Evolutionary conservation across 2,888 invertebrate species (phyloP).

Genomic region (Lordiphosa fenestrarum): DNA sequence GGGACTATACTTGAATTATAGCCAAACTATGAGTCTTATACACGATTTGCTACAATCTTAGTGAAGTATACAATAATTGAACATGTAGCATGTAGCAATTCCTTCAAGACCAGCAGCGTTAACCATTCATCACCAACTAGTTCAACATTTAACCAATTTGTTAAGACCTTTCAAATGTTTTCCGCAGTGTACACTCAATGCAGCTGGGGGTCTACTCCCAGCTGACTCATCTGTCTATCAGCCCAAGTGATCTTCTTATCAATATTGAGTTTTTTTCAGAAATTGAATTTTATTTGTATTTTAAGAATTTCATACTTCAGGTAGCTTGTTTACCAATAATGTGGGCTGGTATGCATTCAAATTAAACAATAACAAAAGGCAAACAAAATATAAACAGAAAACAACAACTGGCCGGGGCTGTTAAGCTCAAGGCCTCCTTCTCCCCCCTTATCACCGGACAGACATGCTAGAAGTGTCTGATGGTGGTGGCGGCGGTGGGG

Average conservation of each 20-base stretch:
- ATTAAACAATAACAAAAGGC: constrained; percentile 46
- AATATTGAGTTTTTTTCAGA: constrained; percentile 23
- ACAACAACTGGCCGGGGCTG: constrained; percentile 21
- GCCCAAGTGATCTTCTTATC: constrained; percentile 6
- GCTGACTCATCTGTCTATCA: constrained; percentile 4
- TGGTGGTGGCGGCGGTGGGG: constrained; percentile 7
- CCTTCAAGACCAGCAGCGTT: no score
- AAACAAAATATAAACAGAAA: constrained; percentile 35
- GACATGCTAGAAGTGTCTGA: constrained; percentile 21
- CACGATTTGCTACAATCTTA: no score
- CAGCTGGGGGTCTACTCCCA: neutral
- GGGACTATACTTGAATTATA: no score
- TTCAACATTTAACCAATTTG: no score
- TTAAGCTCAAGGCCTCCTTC: constrained; percentile 27
- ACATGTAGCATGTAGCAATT: no score
- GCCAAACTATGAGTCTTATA: no score
- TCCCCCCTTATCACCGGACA: constrained; percentile 1
- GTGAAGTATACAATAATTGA: no score
- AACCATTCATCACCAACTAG: no score
- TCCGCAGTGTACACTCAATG: neutral
- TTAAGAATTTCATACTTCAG: constrained; percentile 29
- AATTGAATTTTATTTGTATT: constrained; percentile 11
- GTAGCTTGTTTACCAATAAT: constrained; percentile 54
- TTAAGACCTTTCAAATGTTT: neutral
- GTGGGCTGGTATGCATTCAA: constrained; percentile 1